Evolutionary conservation across 2,888 invertebrate species (phyloP).

Genomic region (Aleiodes alternator): DNA sequence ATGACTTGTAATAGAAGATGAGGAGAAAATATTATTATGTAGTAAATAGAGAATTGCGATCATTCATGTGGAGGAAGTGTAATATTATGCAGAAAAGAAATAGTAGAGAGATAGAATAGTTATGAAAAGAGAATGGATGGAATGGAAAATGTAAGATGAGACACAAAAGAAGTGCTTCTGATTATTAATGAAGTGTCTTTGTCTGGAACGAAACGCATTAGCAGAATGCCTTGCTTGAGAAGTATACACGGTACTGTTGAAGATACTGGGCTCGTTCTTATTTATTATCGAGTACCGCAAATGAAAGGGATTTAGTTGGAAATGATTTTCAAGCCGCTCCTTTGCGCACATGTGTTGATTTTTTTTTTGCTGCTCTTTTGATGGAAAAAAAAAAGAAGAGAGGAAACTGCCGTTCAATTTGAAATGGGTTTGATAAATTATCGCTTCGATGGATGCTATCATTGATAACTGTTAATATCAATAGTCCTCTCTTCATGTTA

Average conservation of each 20-base stretch:
- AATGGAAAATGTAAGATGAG: conserved; percentile 40
- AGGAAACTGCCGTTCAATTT: conserved; percentile 34
- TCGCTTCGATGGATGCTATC: background rate
- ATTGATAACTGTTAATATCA: too few relatives aligned
- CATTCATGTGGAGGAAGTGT: conserved; percentile 16
- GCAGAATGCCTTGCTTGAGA: conserved; percentile 40
- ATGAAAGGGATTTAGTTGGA: conserved; percentile 55
- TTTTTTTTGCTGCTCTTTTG: conserved; percentile 11
- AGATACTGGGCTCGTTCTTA: conserved; percentile 49
- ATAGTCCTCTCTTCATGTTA: too few relatives aligned
- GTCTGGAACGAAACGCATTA: conserved; percentile 66
- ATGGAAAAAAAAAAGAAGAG: conserved; percentile 1
- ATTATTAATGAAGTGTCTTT: conserved; percentile 72
- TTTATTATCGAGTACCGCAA: conserved; percentile 58
- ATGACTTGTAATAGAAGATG: conserved; percentile 22
- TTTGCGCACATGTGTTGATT: background rate
- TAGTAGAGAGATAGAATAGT: conserved; percentile 1
- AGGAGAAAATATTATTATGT: too few relatives aligned
- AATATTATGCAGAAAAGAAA: conserved; percentile 33
- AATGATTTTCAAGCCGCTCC: conserved; percentile 51
- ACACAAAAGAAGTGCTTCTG: conserved; percentile 66
- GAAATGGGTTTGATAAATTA: conserved; percentile 24
- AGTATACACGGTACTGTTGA: background rate
- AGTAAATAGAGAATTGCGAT: background rate
- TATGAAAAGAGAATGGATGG: conserved; percentile 22